Conservation (phyloP, 2,888 invertebrate genomes). For the Microctonus aethiopoides region DNA sequence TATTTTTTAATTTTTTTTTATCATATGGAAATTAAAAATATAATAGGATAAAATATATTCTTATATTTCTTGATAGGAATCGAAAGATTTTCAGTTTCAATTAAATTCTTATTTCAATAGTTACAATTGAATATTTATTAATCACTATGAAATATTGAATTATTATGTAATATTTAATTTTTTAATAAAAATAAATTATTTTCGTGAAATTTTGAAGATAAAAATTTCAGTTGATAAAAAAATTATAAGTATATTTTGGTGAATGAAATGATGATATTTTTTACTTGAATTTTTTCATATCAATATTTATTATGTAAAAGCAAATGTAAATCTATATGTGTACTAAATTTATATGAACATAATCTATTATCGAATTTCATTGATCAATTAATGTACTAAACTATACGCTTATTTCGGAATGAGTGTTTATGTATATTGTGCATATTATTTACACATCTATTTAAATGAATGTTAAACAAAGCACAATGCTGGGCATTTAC, state of each 20-base stretch:
- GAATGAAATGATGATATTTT: background rate
- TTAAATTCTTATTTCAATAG: too few relatives aligned
- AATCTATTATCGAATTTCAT: background rate
- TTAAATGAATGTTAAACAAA: background rate
- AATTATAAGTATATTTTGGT: background rate
- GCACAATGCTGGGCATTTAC: background rate
- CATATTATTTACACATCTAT: background rate
- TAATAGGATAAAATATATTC: too few relatives aligned
- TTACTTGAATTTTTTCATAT: background rate
- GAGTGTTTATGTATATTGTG: background rate
- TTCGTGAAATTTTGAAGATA: background rate
- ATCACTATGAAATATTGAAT: too few relatives aligned
- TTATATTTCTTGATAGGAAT: too few relatives aligned
- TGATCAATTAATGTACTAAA: conserved; percentile 6
- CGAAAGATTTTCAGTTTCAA: too few relatives aligned
- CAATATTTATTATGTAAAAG: background rate
- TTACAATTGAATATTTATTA: too few relatives aligned
- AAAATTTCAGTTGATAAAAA: background rate
- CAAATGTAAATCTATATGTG: background rate
- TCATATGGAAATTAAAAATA: too few relatives aligned
- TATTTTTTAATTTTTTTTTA: too few relatives aligned
- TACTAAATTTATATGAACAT: too few relatives aligned
- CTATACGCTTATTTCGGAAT: too few relatives aligned
- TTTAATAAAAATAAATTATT: too few relatives aligned
- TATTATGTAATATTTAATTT: too few relatives aligned